phyloP scores from a whole-genome alignment of 1,140 invertebrate species.

The Helicoverpa armigera region DNA sequence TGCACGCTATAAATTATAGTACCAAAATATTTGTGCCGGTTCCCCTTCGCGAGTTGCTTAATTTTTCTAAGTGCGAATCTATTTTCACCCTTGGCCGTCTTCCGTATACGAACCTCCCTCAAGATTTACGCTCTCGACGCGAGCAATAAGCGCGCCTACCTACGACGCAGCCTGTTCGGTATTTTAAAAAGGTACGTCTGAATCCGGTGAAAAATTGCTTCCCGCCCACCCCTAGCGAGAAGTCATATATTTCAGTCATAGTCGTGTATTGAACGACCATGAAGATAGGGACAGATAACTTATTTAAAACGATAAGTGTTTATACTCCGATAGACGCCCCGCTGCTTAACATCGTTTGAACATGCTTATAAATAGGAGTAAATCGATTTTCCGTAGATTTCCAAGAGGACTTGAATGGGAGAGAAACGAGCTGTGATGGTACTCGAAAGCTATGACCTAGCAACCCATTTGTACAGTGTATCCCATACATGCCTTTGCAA shows the following conservation, averaged over 20 bases:
- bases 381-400: constrained; percentile 19
- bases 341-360: constrained; percentile 32
- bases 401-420: neutral
- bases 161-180: constrained; percentile 66
- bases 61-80: constrained; percentile 81
- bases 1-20: constrained; percentile 27
- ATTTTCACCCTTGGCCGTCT: constrained; percentile 69
- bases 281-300: constrained; percentile 75
- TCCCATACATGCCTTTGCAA: neutral
- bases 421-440: constrained; percentile 21
- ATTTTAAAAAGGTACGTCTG: constrained; percentile 81
- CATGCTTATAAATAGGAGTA: constrained; percentile 20
- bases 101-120: constrained; percentile 67
- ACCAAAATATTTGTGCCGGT: constrained; percentile 20
- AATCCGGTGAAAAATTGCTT: constrained; percentile 80
- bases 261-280: constrained; percentile 71
- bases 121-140: constrained; percentile 77
- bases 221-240: constrained; percentile 63
- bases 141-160: constrained; percentile 69
- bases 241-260: constrained; percentile 76
- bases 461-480: neutral
- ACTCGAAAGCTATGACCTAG: neutral
- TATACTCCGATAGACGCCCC: constrained; percentile 20
- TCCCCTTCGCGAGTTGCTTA: constrained; percentile 62
- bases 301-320: constrained; percentile 61